Percentiles rank a stretch among this genome's conserved stretches.
Conservation (phyloP, 2,888 invertebrate species). For the Helobdella robusta region DNA sequence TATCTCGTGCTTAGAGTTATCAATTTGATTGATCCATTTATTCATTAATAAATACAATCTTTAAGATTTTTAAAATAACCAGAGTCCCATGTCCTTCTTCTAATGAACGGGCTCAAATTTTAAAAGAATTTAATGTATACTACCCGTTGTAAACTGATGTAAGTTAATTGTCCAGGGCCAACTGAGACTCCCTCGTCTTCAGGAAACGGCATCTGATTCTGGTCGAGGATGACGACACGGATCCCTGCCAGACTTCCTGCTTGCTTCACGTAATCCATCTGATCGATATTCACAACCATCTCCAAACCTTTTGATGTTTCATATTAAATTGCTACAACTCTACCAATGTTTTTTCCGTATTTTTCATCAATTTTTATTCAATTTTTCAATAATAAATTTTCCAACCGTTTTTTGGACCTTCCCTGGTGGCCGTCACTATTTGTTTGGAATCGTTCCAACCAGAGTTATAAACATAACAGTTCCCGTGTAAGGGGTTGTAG, state of each 20-base stretch:
- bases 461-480: slow-evolving; percentile 32
- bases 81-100: too few relatives aligned
- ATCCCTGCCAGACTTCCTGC: slow-evolving; percentile 18
- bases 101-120: too few relatives aligned
- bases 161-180: slow-evolving; percentile 17
- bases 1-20: slow-evolving; percentile 20
- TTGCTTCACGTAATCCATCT: slow-evolving; percentile 14
- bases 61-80: too few relatives aligned
- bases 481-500: slow-evolving; percentile 31
- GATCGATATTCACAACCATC: slow-evolving; percentile 19
- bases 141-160: slow-evolving; percentile 12
- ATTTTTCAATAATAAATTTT: too few relatives aligned
- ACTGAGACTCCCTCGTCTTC: slow-evolving; percentile 22
- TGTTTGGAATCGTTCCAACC: slow-evolving; percentile 28
- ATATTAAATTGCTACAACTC: too few relatives aligned
- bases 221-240: slow-evolving; percentile 16
- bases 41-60: too few relatives aligned
- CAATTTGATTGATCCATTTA: too few relatives aligned
- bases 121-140: too few relatives aligned
- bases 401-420: slow-evolving; percentile 9
- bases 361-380: too few relatives aligned
- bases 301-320: too few relatives aligned
- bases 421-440: background rate
- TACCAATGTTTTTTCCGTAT: too few relatives aligned
- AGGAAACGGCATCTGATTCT: slow-evolving; percentile 15